Conservation (phyloP, 2,797 vertebrate genomes). For the Bufotes viridis region DNA sequence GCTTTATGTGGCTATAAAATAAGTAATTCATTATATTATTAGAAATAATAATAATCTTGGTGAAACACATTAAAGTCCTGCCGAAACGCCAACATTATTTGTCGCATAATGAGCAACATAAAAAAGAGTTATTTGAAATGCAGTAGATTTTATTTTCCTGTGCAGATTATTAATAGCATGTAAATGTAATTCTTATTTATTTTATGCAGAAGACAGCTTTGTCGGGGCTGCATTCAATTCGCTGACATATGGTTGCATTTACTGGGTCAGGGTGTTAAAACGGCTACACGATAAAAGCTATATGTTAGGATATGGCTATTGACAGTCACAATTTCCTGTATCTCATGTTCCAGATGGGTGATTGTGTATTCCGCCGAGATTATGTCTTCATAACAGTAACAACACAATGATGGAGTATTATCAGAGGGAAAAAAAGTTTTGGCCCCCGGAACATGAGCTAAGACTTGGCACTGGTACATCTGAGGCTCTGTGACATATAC, state of each 20-base stretch:
- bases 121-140: background rate
- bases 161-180: slow-evolving; percentile 40
- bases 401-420: slow-evolving; percentile 52
- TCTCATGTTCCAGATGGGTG: slow-evolving; percentile 45
- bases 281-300: slow-evolving; percentile 49
- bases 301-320: slow-evolving; percentile 45
- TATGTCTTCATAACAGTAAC: slow-evolving; percentile 60
- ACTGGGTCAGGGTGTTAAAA: slow-evolving; percentile 31
- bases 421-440: slow-evolving; percentile 37
- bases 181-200: slow-evolving; percentile 45
- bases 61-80: slow-evolving; percentile 3
- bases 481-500: slow-evolving; percentile 33
- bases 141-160: background rate
- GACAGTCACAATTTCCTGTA: slow-evolving; percentile 62
- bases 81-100: slow-evolving; percentile 4
- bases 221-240: slow-evolving; percentile 45
- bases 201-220: slow-evolving; percentile 7
- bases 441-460: slow-evolving; percentile 59
- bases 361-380: slow-evolving; percentile 62
- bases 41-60: background rate
- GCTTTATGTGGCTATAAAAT: slow-evolving; percentile 18
- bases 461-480: slow-evolving; percentile 52
- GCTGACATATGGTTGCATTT: slow-evolving; percentile 27
- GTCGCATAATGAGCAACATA: slow-evolving; percentile 12
- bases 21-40: background rate